Base-by-base conservation (phyloP, 2,113 vertebrate genomes). In the Scophthalmus maximus region DNA sequence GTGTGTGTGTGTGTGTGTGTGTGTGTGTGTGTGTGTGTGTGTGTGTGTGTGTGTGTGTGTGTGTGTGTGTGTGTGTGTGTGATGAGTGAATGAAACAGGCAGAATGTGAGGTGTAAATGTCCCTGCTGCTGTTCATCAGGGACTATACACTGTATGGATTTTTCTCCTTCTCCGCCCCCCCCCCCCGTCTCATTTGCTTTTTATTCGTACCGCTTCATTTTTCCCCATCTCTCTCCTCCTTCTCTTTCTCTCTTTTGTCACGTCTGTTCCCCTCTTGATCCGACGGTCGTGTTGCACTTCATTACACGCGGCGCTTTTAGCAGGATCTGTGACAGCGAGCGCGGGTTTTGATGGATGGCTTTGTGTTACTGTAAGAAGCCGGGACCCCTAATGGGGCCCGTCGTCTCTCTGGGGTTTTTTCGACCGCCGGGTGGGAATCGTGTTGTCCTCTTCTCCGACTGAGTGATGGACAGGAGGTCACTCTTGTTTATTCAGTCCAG, bases 301-400 rank as follows among this genome's bases (percentile, higher is more conserved):
- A 88, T 89, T 90, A 88, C 52, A 61, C 56, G 58, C 72, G 72
- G 82, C 51, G 61, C 68, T 83, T 88, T 78, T 75, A 73, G 59
- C 46, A 58, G 57, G 52, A 55, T 14, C 46, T 52, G 63, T 85
- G 88, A 88, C 73, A 76, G 68, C 32, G 17, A 66, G 58, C 57
- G 49, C 14, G n/a, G 65, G 50, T 72, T 70, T 78, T 71, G 84
- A 89, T 79, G 61, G 84, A 89, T 79, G 60, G 46, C 75, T 81
- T 75, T 64, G 76, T 75, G 50, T 79, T 71, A 47, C 49, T 60
- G 38, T 62, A 65, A 76, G 69, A 55, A 52, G 69, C 42, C 58
- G 65, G 68, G 22, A n/a, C 64, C 53, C 20, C 52, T 79, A 69
- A 70, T 68, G 38, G 53, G 26, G 42, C 64, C 58, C 29, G 38